phyloP scores from a whole-genome alignment of 2,113 vertebrate species.

The Chaetura pelagica region DNA sequence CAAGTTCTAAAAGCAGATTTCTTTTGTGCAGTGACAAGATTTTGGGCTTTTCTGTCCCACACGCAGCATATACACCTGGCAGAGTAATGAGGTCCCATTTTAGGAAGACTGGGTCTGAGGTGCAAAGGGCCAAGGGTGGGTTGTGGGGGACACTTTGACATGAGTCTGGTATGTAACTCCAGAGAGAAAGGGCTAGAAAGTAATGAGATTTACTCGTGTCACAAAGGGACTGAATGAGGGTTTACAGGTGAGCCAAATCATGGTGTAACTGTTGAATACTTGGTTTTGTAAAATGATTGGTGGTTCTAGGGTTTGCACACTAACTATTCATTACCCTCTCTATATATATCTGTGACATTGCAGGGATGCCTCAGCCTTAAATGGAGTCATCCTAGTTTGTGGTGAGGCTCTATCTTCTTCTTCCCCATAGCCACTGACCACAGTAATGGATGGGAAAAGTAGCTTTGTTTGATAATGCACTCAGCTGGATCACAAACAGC shows the following conservation, averaged over 20 bases:
- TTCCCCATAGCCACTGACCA: neutral
- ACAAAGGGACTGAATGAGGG: neutral
- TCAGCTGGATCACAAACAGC: neutral
- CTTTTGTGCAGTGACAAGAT: neutral
- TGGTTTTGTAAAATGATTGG: neutral
- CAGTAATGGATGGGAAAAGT: neutral
- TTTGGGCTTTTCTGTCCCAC: neutral
- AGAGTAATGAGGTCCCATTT: neutral
- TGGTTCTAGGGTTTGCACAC: neutral
- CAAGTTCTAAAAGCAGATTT: neutral
- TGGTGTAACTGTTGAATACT: neutral
- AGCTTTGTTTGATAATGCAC: neutral
- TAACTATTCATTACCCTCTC: neutral
- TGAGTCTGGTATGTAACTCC: neutral
- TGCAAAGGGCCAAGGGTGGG: neutral
- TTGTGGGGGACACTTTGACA: neutral
- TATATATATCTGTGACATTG: rapidly evolving
- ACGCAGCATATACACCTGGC: neutral
- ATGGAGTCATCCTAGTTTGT: neutral
- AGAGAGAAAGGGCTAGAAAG: neutral
- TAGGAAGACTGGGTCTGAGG: neutral
- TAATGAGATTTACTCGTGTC: neutral
- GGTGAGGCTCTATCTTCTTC: neutral
- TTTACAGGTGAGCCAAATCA: neutral
- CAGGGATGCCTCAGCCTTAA: neutral